Conservation (phyloP, 2,113 vertebrate genomes). For the Micromys minutus region DNA sequence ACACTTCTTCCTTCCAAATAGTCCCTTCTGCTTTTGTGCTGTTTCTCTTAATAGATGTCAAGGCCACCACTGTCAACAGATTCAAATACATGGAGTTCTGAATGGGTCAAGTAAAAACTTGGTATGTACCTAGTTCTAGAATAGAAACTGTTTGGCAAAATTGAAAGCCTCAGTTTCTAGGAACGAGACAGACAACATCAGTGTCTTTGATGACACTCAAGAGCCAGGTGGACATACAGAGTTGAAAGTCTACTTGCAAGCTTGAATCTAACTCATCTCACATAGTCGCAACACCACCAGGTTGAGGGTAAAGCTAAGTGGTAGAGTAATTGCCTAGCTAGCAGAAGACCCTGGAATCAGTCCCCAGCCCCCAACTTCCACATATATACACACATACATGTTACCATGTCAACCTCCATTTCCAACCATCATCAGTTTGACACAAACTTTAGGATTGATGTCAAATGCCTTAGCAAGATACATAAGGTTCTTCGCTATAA, state of each 20-base stretch:
- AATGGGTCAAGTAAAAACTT: background rate
- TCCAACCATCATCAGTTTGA: background rate
- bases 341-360: background rate
- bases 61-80: background rate
- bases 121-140: background rate
- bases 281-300: background rate
- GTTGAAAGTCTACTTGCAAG: background rate
- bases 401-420: background rate
- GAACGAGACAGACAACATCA: background rate
- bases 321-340: background rate
- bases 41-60: background rate
- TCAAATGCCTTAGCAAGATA: background rate
- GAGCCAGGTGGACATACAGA: background rate
- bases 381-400: background rate
- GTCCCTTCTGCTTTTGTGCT: background rate
- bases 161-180: background rate
- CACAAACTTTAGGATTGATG: background rate
- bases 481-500: background rate
- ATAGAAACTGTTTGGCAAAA: background rate
- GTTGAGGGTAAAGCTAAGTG: background rate
- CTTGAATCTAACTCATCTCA: conserved; percentile 4
- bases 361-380: too few species aligned
- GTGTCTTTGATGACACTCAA: background rate
- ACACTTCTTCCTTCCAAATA: background rate
- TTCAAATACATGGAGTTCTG: background rate